Conservation (phyloP, 2,113 vertebrate genomes). For the Eurypyga helias region DNA sequence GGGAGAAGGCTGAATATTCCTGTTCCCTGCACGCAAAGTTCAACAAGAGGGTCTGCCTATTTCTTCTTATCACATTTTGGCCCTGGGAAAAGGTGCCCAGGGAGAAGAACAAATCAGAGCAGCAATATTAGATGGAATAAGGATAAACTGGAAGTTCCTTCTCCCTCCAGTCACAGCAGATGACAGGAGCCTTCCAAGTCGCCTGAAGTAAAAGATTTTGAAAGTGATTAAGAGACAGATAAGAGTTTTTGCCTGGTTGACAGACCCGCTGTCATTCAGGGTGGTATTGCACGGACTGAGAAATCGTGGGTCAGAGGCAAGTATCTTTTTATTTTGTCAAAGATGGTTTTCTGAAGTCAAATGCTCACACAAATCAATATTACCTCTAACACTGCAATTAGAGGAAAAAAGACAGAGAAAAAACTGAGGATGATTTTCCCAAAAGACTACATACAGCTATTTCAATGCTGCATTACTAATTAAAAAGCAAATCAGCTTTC, state of each 20-base stretch:
- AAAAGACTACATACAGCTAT: background rate
- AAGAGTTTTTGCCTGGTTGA: background rate
- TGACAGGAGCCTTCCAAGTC: background rate
- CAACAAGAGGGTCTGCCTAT: background rate
- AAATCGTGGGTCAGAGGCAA: background rate
- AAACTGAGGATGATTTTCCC: background rate
- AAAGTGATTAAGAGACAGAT: background rate
- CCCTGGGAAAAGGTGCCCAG: background rate
- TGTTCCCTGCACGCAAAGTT: background rate
- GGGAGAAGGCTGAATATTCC: background rate
- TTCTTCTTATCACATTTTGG: background rate
- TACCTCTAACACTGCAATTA: background rate
- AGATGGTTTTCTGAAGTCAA: background rate
- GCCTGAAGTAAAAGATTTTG: background rate
- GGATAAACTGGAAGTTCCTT: background rate
- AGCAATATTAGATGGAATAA: background rate
- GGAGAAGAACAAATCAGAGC: background rate
- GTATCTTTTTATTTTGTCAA: background rate
- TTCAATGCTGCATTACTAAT: background rate
- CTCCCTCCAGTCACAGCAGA: background rate
- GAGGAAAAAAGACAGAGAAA: background rate
- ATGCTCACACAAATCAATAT: background rate
- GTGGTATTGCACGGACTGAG: background rate
- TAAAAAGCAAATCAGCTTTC: conserved; percentile 14
- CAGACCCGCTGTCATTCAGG: background rate